Evolutionary conservation across 2,888 invertebrate genomes (phyloP).

Genomic region (Bimastos eiseni): DNA sequence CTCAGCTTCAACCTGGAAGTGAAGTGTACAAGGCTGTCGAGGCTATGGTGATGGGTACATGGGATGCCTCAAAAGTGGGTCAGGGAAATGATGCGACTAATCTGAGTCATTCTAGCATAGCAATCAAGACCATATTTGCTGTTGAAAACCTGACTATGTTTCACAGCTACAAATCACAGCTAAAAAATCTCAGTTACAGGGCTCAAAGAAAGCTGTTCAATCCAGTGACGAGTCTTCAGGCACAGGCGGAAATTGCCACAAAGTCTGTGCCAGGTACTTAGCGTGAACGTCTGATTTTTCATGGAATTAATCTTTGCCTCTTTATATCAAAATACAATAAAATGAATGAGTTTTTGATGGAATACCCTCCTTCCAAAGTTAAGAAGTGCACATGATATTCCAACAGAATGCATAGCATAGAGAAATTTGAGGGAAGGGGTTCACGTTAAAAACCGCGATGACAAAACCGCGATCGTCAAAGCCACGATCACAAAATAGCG

Average conservation of each 20-base stretch:
- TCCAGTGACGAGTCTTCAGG: background rate
- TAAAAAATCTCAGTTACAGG: background rate
- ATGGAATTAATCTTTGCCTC: too few species aligned
- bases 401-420: too few species aligned
- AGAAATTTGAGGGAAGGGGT: too few species aligned
- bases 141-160: slow-evolving; percentile 30
- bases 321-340: too few species aligned
- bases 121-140: slow-evolving; percentile 3
- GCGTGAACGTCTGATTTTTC: background rate
- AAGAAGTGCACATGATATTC: too few species aligned
- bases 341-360: too few species aligned
- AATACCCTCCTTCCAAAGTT: too few species aligned
- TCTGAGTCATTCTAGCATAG: background rate
- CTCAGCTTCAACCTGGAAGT: background rate
- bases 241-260: background rate
- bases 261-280: background rate
- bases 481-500: too few species aligned
- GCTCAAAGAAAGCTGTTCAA: background rate
- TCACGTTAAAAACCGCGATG: too few species aligned
- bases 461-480: too few species aligned
- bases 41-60: slow-evolving; percentile 27
- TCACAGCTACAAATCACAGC: background rate
- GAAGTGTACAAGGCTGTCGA: slow-evolving; percentile 25
- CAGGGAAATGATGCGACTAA: slow-evolving; percentile 27
- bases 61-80: slow-evolving; percentile 25